phyloP scores from a whole-genome alignment of 1,140 invertebrate species.

The Cyclargus thomasi region DNA sequence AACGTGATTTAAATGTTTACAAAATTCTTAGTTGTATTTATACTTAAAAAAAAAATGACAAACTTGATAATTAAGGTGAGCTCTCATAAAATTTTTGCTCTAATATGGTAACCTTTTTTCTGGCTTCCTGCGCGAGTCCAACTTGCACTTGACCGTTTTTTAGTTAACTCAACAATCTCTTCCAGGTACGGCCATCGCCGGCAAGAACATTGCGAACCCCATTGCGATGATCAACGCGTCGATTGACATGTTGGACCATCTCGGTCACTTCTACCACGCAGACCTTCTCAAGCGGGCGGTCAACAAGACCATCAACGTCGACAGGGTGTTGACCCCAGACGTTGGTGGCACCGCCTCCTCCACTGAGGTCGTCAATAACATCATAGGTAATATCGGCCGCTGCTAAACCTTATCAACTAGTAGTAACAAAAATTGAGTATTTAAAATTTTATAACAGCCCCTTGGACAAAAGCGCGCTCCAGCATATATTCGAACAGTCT shows the following conservation, averaged over 20 bases:
- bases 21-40: too few species aligned
- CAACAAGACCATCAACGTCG: conserved; percentile 80
- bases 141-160: too few species aligned
- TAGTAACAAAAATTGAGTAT: background rate
- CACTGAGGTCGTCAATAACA: conserved; percentile 81
- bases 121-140: too few species aligned
- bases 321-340: conserved; percentile 86
- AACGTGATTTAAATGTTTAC: too few species aligned
- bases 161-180: background rate
- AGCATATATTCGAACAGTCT: background rate
- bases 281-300: conserved; percentile 68
- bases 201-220: conserved; percentile 98
- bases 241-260: conserved; percentile 93
- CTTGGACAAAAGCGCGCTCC: background rate
- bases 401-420: conserved; percentile 21
- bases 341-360: conserved; percentile 80
- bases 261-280: conserved; percentile 89
- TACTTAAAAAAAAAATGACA: too few species aligned
- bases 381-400: conserved; percentile 78
- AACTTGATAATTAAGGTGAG: too few species aligned
- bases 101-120: too few species aligned
- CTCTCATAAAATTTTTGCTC: too few species aligned
- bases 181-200: conserved; percentile 88
- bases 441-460: background rate
- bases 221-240: conserved; percentile 95